A percentile compares a stretch with the other conserved stretches of the same genome.
phyloP scores from a whole-genome alignment of 2,113 vertebrate genomes.

The Martes martes region DNA sequence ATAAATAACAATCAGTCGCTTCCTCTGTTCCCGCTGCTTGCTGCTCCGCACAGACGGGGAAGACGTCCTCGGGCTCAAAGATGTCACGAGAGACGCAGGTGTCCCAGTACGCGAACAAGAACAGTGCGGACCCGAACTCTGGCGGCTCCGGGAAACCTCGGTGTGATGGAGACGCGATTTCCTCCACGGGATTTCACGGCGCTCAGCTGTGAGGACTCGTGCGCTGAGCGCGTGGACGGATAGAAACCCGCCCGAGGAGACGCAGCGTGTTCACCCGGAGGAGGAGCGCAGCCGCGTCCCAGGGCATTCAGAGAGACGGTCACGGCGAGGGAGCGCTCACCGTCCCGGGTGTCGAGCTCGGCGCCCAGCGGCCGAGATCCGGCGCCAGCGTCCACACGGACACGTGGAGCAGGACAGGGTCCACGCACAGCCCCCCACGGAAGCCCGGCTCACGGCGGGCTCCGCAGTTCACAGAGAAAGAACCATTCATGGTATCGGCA shows the following conservation, averaged over 20 bases:
- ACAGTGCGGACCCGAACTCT: rapidly evolving
- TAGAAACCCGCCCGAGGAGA: not conserved
- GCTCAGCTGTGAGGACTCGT: not conserved
- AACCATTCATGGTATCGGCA: rapidly evolving
- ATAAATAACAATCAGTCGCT: not conserved
- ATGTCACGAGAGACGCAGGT: rapidly evolving
- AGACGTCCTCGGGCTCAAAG: no score
- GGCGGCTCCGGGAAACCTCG: rapidly evolving
- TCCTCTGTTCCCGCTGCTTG: not conserved
- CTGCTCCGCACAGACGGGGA: rapidly evolving
- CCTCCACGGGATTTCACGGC: no score
- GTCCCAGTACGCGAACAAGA: rapidly evolving
- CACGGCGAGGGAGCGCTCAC: rapidly evolving
- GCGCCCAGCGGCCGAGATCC: rapidly evolving
- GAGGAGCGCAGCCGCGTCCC: not conserved
- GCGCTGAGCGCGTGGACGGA: rapidly evolving
- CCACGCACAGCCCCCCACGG: not conserved
- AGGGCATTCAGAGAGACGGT: not conserved
- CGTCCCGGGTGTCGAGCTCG: rapidly evolving
- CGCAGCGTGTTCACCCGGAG: no score
- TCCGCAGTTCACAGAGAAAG: rapidly evolving
- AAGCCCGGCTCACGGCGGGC: not conserved
- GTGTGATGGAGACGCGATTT: not conserved
- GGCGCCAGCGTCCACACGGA: rapidly evolving
- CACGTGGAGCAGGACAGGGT: rapidly evolving